A percentile compares a stretch with the other conserved stretches of the same genome.
phyloP scores from a whole-genome alignment of 2,797 vertebrate species.

The Coregonus sp. region DNA sequence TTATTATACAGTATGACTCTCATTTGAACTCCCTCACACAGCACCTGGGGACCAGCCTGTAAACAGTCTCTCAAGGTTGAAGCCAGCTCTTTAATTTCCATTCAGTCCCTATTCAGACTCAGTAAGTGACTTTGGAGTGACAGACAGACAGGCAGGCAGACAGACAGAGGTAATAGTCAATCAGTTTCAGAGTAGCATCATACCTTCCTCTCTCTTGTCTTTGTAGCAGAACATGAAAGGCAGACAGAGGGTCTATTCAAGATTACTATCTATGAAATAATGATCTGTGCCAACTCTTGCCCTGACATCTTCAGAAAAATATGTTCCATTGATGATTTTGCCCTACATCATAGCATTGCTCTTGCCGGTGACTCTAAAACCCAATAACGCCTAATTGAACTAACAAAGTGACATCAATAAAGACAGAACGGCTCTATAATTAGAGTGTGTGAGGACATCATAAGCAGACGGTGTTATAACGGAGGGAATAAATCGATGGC shows the following conservation, averaged over 20 bases:
- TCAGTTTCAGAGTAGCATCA: constrained; percentile 55
- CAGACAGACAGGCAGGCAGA: constrained; percentile 44
- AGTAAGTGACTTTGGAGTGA: constrained; percentile 62
- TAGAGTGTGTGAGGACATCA: constrained; percentile 73
- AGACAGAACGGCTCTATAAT: constrained; percentile 77
- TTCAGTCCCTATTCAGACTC: constrained; percentile 61
- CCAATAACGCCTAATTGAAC: constrained; percentile 82
- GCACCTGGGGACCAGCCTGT: constrained; percentile 66
- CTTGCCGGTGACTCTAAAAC: constrained; percentile 70
- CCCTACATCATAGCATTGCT: constrained; percentile 74
- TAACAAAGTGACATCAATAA: constrained; percentile 80
- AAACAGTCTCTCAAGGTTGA: constrained; percentile 72
- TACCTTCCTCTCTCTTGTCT: constrained; percentile 64
- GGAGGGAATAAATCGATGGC: constrained; percentile 79
- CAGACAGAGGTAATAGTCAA: constrained; percentile 55
- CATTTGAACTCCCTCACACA: constrained; percentile 1
- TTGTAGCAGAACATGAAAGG: constrained; percentile 62
- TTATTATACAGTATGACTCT: constrained; percentile 1
- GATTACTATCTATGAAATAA: constrained; percentile 70
- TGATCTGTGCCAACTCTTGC: constrained; percentile 50
- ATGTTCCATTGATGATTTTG: constrained; percentile 76
- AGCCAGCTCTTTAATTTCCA: constrained; percentile 78
- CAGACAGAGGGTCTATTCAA: constrained; percentile 57
- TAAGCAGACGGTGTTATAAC: constrained; percentile 78
- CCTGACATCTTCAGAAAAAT: constrained; percentile 69